phyloP scores from a whole-genome alignment of 2,113 vertebrate genomes.

The Cyprinodon variegatus region DNA sequence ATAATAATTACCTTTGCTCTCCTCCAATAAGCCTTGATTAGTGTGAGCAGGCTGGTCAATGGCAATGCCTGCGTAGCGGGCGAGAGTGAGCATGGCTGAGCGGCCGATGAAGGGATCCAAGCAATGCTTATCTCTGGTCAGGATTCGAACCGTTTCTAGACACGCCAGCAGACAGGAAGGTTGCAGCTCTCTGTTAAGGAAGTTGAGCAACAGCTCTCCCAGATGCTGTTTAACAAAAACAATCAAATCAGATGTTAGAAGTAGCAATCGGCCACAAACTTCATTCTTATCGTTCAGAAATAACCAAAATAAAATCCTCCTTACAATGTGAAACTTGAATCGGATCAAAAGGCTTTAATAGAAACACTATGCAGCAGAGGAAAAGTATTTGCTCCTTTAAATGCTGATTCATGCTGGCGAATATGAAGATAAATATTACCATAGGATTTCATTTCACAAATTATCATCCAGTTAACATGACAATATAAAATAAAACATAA shows the following conservation, averaged over 20 bases:
- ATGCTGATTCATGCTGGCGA: no score
- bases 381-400: neutral
- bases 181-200: constrained; percentile 85
- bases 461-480: no score
- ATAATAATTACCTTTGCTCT: constrained; percentile 42
- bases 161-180: constrained; percentile 86
- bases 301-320: neutral
- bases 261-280: neutral
- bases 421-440: no score
- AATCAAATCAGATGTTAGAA: neutral
- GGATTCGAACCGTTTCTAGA: constrained; percentile 90
- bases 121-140: constrained; percentile 88
- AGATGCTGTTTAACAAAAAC: constrained; percentile 76
- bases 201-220: constrained; percentile 84
- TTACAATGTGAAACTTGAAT: neutral
- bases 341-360: neutral
- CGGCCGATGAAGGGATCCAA: constrained; percentile 82
- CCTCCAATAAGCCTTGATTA: neutral
- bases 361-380: neutral
- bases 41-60: constrained; percentile 5
- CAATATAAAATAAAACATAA: no score
- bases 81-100: constrained; percentile 83
- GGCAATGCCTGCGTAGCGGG: constrained; percentile 79
- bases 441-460: no score
- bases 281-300: neutral